These are phyloP conservation scores for Uropetala carovei DNA, from an alignment of 2,888 invertebrate genomes.

Conservation along the genomic window DNA sequence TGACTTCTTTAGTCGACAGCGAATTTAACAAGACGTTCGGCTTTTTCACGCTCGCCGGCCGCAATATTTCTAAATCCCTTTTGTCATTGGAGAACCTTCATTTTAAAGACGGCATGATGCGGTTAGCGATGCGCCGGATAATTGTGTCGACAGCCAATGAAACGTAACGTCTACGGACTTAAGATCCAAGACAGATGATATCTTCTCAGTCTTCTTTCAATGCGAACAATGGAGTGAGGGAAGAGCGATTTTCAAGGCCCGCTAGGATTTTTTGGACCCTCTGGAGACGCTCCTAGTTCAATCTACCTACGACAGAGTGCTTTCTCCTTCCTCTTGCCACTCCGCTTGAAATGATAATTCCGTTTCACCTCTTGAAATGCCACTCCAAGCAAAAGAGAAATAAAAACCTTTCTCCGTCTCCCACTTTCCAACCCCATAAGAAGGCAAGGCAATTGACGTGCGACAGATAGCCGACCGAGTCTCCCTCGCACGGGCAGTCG, in stretches of 20 bases:
- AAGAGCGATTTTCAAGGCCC: background rate
- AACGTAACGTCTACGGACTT: too few species aligned
- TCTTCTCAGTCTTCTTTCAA: background rate
- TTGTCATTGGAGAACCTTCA: too few species aligned
- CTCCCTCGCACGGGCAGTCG: slow-evolving; percentile 41
- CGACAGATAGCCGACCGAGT: slow-evolving; percentile 34
- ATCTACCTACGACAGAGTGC: background rate
- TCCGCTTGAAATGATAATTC: background rate
- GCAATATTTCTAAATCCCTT: too few species aligned
- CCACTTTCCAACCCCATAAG: background rate
- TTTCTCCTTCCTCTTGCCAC: background rate
- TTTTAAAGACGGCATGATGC: too few species aligned
- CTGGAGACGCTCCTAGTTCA: background rate
- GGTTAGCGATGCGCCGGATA: too few species aligned
- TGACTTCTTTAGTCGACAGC: too few species aligned
- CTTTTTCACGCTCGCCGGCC: too few species aligned
- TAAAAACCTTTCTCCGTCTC: background rate
- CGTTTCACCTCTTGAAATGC: background rate
- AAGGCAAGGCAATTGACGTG: slow-evolving; percentile 52
- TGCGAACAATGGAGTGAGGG: background rate
- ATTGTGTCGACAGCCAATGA: too few species aligned
- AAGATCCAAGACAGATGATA: too few species aligned
- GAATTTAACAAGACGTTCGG: too few species aligned
- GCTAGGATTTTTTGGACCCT: background rate
- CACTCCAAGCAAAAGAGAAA: background rate